Conservation (phyloP, 2,797 vertebrate species). For the Knipowitschia caucasica region DNA sequence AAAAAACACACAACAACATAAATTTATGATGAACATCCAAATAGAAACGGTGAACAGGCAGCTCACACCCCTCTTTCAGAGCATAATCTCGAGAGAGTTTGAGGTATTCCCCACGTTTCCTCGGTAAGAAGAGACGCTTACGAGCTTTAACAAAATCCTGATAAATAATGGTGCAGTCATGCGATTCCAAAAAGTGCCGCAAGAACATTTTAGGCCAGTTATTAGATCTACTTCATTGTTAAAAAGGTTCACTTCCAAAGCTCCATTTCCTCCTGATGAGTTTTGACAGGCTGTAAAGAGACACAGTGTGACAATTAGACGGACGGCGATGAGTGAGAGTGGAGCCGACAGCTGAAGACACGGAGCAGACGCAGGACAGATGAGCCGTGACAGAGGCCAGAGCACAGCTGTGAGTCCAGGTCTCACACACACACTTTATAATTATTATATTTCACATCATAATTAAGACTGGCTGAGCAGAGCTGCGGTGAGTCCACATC, state of each 20-base stretch:
- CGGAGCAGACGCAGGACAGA: slow-evolving; percentile 12
- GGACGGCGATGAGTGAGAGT: slow-evolving; percentile 13
- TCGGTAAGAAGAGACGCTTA: no score
- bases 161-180: no score
- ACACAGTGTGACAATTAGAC: slow-evolving; percentile 23
- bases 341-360: slow-evolving; percentile 19
- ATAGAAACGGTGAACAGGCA: no score
- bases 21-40: no score
- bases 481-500: not conserved
- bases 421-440: not conserved
- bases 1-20: slow-evolving; percentile 17
- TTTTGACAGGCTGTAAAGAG: slow-evolving; percentile 21
- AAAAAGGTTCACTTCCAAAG: slow-evolving; percentile 10
- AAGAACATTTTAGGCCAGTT: not conserved
- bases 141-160: no score
- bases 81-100: no score
- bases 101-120: no score
- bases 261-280: slow-evolving; percentile 3
- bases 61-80: no score
- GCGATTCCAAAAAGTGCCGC: no score
- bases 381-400: slow-evolving; percentile 21
- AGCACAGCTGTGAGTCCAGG: not conserved
- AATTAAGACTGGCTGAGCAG: not conserved
- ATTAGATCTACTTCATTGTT: not conserved
- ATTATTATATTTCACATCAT: not conserved